Evolutionary conservation across 53 echinoderm and acorn worm species (phyloP), one percentile per base, ranked within the genome.

Genomic region (Luidia sarsii): DNA sequence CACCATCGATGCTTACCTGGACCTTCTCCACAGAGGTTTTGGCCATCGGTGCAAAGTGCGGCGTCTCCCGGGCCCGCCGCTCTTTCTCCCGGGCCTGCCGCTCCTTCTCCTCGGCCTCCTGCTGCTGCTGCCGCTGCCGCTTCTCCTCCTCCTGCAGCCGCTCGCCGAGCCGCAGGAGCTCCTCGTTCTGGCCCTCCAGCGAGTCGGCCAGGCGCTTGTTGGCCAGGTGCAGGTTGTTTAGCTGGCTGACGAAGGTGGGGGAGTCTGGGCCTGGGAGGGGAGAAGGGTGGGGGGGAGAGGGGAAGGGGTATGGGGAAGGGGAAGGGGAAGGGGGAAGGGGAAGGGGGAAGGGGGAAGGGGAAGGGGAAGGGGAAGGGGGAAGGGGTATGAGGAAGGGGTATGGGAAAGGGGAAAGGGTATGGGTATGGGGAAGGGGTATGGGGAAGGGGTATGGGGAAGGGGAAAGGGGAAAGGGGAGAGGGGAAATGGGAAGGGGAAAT

Each of bases 101-200:
- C n/a, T 11, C 43, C 39, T 75, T 73, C 11, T 72, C 75, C 66
- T 56, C 74, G 22, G 41, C 48, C 30, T 83, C 82, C 39, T 72
- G 30, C 39, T 87, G 49, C 41, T 3, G 25, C 39, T 72, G 30
- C 39, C 82, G 49, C 41, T 3, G 25, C 32, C 72, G 81, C 82
- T 82, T 82, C 53, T 70, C 49, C 15, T 55, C 82, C 22, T 85
- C 83, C 49, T 87, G 81, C 4, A 99, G 87, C 29, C 94, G 72
- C 23, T 94, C 94, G 56, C 87, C 94, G 3, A 99, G 83, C 33
- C 86, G 77, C 43, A 89, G 84, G 60, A 94, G 87, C 29, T 91
- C 89, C 35, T 91, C 91, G 38, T 94, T 93, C 57, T 91, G 84
- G 65, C 85, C 79, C 52, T 99, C 74, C 30, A 99, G 74, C 23